Percentiles rank a stretch among this genome's conserved stretches.
Evolutionary conservation across 2,888 invertebrate species (phyloP).

Genomic region (Criorhina ranunculi): DNA sequence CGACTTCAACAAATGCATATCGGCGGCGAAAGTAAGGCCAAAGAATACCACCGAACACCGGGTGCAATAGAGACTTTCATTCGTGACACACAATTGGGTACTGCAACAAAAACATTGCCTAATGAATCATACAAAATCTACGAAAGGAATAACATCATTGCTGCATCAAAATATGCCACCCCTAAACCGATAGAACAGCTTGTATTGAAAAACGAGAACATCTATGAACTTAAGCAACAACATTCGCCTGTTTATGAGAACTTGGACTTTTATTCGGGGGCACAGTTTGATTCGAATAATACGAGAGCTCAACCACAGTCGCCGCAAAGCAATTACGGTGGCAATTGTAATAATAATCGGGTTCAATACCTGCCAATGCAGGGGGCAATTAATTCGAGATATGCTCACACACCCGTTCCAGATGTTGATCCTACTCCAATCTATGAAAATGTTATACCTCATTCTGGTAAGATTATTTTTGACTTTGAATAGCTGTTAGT

Average conservation of each 20-base stretch:
- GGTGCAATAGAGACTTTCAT: conserved; percentile 80
- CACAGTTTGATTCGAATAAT: conserved; percentile 82
- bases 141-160: conserved; percentile 90
- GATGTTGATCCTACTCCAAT: conserved; percentile 86
- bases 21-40: conserved; percentile 40
- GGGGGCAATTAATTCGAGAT: conserved; percentile 83
- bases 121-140: conserved; percentile 86
- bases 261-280: conserved; percentile 89
- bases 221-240: conserved; percentile 77
- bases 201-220: conserved; percentile 84
- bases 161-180: conserved; percentile 91
- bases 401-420: conserved; percentile 85
- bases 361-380: conserved; percentile 85
- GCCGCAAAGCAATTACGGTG: conserved; percentile 86
- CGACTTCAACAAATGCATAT: conserved; percentile 68
- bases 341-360: conserved; percentile 83
- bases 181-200: conserved; percentile 87
- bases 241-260: conserved; percentile 91
- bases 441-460: conserved; percentile 88
- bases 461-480: conserved; percentile 80
- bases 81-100: conserved; percentile 77
- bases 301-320: conserved; percentile 94
- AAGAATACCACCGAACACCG: conserved; percentile 79
- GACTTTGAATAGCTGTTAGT: not conserved
- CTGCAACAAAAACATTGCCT: conserved; percentile 78